Conservation (phyloP, 2,113 vertebrate genomes). For the Columba livia region DNA sequence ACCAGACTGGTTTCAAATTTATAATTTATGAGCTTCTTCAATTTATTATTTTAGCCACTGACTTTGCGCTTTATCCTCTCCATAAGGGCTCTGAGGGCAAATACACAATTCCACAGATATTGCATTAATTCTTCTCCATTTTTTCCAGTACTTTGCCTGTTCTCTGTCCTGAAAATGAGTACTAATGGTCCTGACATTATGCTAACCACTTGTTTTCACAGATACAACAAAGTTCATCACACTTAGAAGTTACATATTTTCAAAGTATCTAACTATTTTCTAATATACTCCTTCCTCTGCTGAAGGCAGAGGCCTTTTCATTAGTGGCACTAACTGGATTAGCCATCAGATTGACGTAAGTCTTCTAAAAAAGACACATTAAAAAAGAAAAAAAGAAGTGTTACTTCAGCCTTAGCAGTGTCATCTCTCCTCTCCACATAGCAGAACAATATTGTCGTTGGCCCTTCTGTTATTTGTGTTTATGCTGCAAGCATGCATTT, state of each 20-base stretch:
- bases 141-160: background rate
- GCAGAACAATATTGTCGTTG: background rate
- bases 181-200: background rate
- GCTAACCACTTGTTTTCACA: background rate
- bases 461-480: background rate
- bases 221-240: background rate
- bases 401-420: background rate
- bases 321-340: background rate
- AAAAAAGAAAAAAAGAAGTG: background rate
- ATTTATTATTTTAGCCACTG: background rate
- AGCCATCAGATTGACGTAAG: background rate
- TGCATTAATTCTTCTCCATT: background rate
- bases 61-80: background rate
- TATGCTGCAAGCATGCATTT: background rate
- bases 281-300: background rate
- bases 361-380: background rate
- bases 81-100: background rate
- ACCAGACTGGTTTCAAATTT: background rate
- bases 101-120: background rate
- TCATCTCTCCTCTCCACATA: background rate
- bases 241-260: background rate
- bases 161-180: background rate
- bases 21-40: background rate
- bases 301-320: background rate
- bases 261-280: background rate